Base-by-base conservation (phyloP, 1,140 invertebrate species). In the Heliconius hewitsoni region DNA sequence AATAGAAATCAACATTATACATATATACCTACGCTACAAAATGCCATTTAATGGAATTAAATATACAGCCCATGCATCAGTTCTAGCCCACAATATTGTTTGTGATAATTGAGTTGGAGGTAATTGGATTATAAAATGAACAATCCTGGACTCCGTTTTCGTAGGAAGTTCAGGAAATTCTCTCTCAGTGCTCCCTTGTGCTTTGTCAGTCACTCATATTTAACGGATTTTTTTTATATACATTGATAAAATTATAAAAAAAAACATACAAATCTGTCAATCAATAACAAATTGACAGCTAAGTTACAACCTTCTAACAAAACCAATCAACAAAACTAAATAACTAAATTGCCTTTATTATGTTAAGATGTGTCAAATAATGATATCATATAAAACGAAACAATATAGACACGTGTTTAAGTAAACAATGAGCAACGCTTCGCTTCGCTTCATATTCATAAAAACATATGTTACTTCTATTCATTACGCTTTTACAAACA, bases 401-500 rank as follows among this genome's bases (percentile, higher is more conserved):
- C 23, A 81, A 39, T 81, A 11, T 66, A 66, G 8, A 16, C 16
- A 46, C 42, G 3, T 66, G 76, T 77, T 71, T 66, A 66, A 66
- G n/a, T 37, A 60, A 73, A 71, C 72, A 81, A 77, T 81, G 75
- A 81, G 75, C 71, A 76, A 81, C 73, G 42, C 34, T 37, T 37
- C 50, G 30, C 39, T 71, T 23, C 37, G 66, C 42, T 73, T 78
- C 42, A 50, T 42, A 70, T 27, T 74, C 16, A 23, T 52, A 18
- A 74, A 81, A 83, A 82, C 82, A 84, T 74, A 80, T 82, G 83
- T 83, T 80, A 81, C 78, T 66, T 30, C 60, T 79, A 82, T 82
- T 82, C 82, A 84, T 80, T 81, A 82, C 77, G 78, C 74, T 82
- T 83, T 85, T 75, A 80, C 85, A 85, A 87, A 85, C 74, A 83